These are phyloP conservation scores for Xyrauchen texanus DNA, from an alignment of 2,113 vertebrate genomes.

Conservation along the genomic window DNA sequence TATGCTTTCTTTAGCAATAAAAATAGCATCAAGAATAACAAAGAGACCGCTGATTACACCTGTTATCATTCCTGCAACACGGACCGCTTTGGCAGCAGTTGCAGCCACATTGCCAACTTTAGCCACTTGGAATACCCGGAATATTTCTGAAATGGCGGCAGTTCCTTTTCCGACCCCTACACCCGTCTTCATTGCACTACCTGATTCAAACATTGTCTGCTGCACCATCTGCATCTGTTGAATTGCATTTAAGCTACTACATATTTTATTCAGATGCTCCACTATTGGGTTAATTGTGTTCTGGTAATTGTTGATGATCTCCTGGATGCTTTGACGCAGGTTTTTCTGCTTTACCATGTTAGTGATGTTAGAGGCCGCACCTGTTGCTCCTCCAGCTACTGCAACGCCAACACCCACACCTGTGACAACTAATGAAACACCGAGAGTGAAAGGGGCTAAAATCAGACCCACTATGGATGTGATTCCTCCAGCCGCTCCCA, in stretches of 20 bases:
- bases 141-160: not conserved
- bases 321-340: not conserved
- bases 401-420: not conserved
- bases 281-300: not conserved
- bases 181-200: not conserved
- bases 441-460: not conserved
- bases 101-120: not conserved
- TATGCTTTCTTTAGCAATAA: not conserved
- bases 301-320: not conserved
- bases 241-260: not conserved
- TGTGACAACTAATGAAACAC: not conserved
- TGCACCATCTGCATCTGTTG: not conserved
- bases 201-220: not conserved
- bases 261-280: not conserved
- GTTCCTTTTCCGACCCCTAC: not conserved
- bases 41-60: accelerated
- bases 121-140: not conserved
- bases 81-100: not conserved
- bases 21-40: not conserved
- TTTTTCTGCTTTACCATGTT: not conserved
- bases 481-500: not conserved
- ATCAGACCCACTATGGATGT: not conserved
- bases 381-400: not conserved
- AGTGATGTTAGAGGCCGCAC: not conserved
- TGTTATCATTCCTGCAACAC: not conserved